A percentile compares a stretch with the other conserved stretches of the same genome.
phyloP scores from a whole-genome alignment of 2,113 vertebrate genomes.

The Platichthys stellatus region DNA sequence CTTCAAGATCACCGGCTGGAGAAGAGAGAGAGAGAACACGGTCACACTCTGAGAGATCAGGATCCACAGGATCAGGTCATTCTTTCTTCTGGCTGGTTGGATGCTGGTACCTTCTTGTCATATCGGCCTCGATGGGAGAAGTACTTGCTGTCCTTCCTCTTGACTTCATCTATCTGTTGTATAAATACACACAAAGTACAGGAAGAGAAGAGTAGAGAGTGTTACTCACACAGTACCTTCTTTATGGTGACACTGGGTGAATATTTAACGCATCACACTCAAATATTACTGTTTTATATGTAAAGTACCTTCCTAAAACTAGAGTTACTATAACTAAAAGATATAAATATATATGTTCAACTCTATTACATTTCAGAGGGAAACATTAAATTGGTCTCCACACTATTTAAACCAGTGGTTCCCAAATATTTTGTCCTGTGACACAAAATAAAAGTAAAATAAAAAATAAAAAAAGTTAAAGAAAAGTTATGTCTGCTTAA shows the following conservation, averaged over 20 bases:
- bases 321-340: too few relatives aligned
- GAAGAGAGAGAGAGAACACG: not conserved
- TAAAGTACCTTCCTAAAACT: too few relatives aligned
- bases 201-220: not conserved
- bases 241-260: not conserved
- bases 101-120: conserved; percentile 90
- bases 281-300: too few relatives aligned
- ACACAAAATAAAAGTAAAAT: not conserved
- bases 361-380: too few relatives aligned
- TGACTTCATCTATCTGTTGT: conserved; percentile 94
- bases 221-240: not conserved
- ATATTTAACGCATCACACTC: not conserved
- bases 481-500: too few relatives aligned
- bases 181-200: conserved; percentile 26
- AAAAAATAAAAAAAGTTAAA: too few relatives aligned
- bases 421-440: not conserved
- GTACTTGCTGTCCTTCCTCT: conserved; percentile 85
- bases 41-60: not conserved
- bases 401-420: not conserved
- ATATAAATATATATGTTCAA: too few relatives aligned
- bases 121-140: conserved; percentile 88
- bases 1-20: conserved; percentile 92
- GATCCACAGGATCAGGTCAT: too few relatives aligned
- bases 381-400: not conserved
- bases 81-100: not conserved